Evolutionary conservation across 2,113 vertebrate species (phyloP).

Genomic region (Tachysurus vachellii): DNA sequence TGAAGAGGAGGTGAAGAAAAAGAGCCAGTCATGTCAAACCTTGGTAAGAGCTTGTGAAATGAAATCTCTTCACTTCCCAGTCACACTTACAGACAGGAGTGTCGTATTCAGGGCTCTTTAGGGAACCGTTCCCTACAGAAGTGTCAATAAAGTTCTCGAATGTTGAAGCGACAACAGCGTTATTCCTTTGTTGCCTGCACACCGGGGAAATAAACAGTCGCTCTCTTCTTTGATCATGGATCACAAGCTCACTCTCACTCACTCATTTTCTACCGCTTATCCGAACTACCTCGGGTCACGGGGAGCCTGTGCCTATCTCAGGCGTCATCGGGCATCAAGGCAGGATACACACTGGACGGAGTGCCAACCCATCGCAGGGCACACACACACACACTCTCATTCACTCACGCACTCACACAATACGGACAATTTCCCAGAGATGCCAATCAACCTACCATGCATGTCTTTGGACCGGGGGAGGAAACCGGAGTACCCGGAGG

Average conservation of each 20-base stretch:
- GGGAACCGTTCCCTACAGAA: slow-evolving; percentile 13
- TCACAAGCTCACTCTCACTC: background rate
- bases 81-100: slow-evolving; percentile 11
- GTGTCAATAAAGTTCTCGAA: slow-evolving; percentile 30
- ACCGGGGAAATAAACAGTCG: slow-evolving; percentile 2
- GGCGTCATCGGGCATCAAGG: no score
- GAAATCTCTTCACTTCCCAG: slow-evolving; percentile 2
- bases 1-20: slow-evolving; percentile 76
- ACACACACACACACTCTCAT: no score
- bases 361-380: no score
- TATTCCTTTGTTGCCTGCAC: background rate
- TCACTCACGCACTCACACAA: no score
- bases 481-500: no score
- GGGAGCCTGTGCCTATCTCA: no score
- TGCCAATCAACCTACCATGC: no score
- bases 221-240: background rate
- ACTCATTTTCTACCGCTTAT: no score
- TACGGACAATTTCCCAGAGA: no score
- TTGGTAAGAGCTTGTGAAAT: slow-evolving; percentile 71
- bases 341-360: no score
- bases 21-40: slow-evolving; percentile 80
- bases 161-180: slow-evolving; percentile 26
- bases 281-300: no score
- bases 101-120: background rate
- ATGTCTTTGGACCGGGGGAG: no score